phyloP scores from a whole-genome alignment of 2,888 invertebrate genomes.

The Hyalella azteca region DNA sequence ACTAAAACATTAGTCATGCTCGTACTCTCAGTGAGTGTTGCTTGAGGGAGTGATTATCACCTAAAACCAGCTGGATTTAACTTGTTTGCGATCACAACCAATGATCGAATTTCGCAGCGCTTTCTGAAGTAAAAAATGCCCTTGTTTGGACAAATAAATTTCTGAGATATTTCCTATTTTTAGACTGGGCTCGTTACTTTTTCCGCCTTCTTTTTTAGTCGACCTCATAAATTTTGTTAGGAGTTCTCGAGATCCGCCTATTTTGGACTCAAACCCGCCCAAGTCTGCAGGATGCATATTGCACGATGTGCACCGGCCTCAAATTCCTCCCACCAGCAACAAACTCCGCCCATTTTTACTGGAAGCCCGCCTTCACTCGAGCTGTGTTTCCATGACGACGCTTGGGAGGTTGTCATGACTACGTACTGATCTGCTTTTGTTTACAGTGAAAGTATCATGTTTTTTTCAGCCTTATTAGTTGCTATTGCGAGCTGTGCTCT shows the following conservation, averaged over 20 bases:
- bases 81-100: slow-evolving; percentile 8
- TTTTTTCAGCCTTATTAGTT: slow-evolving; percentile 11
- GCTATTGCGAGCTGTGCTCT: neutral
- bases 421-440: slow-evolving; percentile 13
- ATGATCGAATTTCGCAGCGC: slow-evolving; percentile 4
- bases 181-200: slow-evolving; percentile 23
- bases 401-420: slow-evolving; percentile 14
- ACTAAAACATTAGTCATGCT: too few relatives aligned
- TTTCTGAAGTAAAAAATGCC: slow-evolving; percentile 24
- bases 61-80: too few relatives aligned
- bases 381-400: neutral
- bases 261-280: neutral
- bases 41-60: too few relatives aligned
- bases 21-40: too few relatives aligned
- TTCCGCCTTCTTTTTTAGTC: neutral
- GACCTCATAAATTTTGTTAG: neutral
- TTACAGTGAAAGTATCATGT: neutral
- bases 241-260: neutral
- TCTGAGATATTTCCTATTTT: slow-evolving; percentile 30
- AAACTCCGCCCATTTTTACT: slow-evolving; percentile 23
- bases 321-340: neutral
- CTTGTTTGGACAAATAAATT: slow-evolving; percentile 34
- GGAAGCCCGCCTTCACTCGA: neutral
- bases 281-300: neutral
- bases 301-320: too few relatives aligned